Evolutionary conservation across 2,888 invertebrate genomes (phyloP).

Genomic region (Platycheirus albimanus): DNA sequence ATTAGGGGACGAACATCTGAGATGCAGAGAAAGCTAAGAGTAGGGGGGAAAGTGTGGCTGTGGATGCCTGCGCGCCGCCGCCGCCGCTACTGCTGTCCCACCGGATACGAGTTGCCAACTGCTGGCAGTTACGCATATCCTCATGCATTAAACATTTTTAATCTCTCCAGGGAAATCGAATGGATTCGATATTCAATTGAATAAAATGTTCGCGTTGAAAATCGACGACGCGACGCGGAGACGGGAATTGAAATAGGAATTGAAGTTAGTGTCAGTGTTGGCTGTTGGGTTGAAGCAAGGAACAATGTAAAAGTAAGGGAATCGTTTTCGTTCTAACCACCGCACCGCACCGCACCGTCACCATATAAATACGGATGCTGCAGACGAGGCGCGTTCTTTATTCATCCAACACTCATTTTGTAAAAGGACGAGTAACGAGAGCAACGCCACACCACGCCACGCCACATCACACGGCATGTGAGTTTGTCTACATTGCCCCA

Average conservation of each 20-base stretch:
- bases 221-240: conserved; percentile 44
- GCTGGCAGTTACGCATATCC: conserved; percentile 71
- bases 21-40: not conserved
- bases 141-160: conserved; percentile 74
- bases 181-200: conserved; percentile 73
- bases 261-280: not conserved
- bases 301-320: not conserved
- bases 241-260: conserved; percentile 10
- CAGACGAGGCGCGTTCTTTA: conserved; percentile 53
- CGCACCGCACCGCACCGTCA: too few species aligned
- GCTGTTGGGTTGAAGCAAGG: not conserved
- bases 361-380: too few species aligned
- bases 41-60: not conserved
- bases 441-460: conserved; percentile 6
- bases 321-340: not conserved
- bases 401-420: conserved; percentile 62
- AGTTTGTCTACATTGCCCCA: conserved; percentile 55
- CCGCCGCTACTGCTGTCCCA: conserved; percentile 27
- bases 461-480: conserved; percentile 51
- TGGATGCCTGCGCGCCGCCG: not conserved
- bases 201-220: conserved; percentile 68
- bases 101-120: conserved; percentile 68
- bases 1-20: conserved; percentile 9
- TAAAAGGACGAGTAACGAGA: conserved; percentile 10
- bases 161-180: conserved; percentile 73